Evolutionary conservation across 2,888 invertebrate genomes (phyloP).

Genomic region (Ormyrus rosae): DNA sequence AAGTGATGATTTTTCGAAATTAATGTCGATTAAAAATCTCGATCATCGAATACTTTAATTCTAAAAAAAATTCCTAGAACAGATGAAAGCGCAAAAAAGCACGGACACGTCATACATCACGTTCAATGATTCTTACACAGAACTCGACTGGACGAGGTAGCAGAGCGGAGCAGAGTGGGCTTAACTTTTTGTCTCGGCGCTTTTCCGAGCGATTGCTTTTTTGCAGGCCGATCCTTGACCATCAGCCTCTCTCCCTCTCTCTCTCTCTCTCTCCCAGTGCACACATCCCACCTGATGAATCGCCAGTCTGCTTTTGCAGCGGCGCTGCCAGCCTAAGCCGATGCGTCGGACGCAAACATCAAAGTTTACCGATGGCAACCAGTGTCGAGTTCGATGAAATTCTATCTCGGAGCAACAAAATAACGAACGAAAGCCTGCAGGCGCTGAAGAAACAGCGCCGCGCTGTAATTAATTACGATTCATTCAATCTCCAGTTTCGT

Average conservation of each 20-base stretch:
- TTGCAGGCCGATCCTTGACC: background rate
- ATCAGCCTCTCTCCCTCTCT: too few relatives aligned
- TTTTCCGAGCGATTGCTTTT: background rate
- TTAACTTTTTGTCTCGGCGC: conserved; percentile 16
- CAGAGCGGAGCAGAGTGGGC: background rate
- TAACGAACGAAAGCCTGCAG: conserved; percentile 3
- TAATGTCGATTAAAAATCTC: too few relatives aligned
- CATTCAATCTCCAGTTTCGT: conserved; percentile 18
- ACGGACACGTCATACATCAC: background rate
- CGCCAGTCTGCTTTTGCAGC: background rate
- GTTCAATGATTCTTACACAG: background rate
- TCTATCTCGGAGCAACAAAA: background rate
- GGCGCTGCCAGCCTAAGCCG: conserved; percentile 1
- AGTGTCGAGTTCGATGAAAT: conserved; percentile 13
- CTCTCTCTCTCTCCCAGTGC: background rate
- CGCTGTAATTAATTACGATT: conserved; percentile 47
- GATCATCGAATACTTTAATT: too few relatives aligned
- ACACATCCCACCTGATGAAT: background rate
- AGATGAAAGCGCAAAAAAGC: background rate
- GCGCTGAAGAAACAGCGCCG: background rate
- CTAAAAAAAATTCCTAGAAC: background rate
- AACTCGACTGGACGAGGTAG: too few relatives aligned
- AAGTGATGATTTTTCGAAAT: too few relatives aligned
- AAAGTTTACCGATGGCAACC: conserved; percentile 29
- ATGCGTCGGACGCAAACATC: conserved; percentile 26